Evolutionary conservation across 1,140 invertebrate genomes (phyloP).

Genomic region (Lutraria rhynchaena): DNA sequence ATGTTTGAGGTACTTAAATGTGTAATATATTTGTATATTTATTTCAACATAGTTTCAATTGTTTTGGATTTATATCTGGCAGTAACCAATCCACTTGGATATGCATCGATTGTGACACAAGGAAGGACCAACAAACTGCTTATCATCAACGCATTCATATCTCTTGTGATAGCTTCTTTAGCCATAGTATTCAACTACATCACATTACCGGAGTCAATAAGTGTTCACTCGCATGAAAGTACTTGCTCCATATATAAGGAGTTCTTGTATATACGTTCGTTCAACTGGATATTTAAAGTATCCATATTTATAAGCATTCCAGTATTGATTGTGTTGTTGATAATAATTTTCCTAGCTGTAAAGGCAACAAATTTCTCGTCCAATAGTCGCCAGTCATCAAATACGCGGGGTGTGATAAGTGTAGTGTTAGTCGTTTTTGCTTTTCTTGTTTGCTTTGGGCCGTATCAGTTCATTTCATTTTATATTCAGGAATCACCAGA

Average conservation of each 20-base stretch:
- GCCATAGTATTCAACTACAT: constrained; percentile 37
- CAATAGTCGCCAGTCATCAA: constrained; percentile 42
- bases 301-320: constrained; percentile 59
- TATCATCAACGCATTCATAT: constrained; percentile 40
- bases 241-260: constrained; percentile 46
- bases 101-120: constrained; percentile 47
- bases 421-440: constrained; percentile 37
- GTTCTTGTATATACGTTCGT: constrained; percentile 53
- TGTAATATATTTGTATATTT: constrained; percentile 42
- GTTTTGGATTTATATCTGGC: constrained; percentile 43
- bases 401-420: constrained; percentile 26
- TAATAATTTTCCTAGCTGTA: constrained; percentile 51
- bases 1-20: constrained; percentile 44
- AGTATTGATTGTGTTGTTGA: constrained; percentile 52
- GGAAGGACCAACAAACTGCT: constrained; percentile 47
- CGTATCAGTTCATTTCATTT: constrained; percentile 54
- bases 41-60: constrained; percentile 39
- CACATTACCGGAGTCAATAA: constrained; percentile 9
- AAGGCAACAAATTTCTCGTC: constrained; percentile 49
- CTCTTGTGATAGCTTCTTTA: constrained; percentile 35
- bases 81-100: constrained; percentile 53
- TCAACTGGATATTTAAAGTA: constrained; percentile 60
- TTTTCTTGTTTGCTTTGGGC: constrained; percentile 48
- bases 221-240: constrained; percentile 36
- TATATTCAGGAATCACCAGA: constrained; percentile 53